Evolutionary conservation across 2,797 vertebrate species (phyloP), one percentile per base, ranked within the genome.

Genomic region (Myotis myotis): DNA sequence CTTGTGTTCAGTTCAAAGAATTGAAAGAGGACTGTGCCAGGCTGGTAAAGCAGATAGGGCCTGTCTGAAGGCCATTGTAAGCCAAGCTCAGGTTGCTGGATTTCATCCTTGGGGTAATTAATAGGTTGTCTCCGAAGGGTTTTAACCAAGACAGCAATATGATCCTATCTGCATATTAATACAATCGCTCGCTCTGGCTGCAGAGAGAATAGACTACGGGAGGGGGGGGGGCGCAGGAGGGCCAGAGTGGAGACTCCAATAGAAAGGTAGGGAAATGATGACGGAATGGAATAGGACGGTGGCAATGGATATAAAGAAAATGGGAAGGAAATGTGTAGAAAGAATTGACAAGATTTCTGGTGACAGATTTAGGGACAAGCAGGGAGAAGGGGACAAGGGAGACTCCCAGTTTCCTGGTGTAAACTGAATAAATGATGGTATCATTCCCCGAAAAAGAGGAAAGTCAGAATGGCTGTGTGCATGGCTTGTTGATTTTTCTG

Each of bases 141-240:
- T 91, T 79, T 70, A 71, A 64, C 10, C 51, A 62, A 81, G 55
- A 92, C n/a, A 71, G 55, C 55, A 78, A 15, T n/a, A 80, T 33
- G 28, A 64, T 28, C 28, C 41, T 12, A 53, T 71, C 19, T 89
- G n/a, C 23, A n/a, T 62, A 53, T 66, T 62, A 89, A 68, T 91
- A 85, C 57, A 88, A 30, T 36, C 36, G 44, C 23, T 93, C 17
- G 28, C 44, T 71, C 13, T 7, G 19, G 66, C 71, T 64, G 22
- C 12, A 51, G 28, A 51, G 11, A 13, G 1, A 78, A 76, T 2
- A 47, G 47, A 87, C 5, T 16, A 12, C 36, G 3, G 44, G 8
- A n/a, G 0, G 1, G 7, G n/a, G n/a, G n/a, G n/a, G n/a, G n/a
- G n/a, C n/a, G 0, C 0, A 13, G 6, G 3, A 25, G 13, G 71